phyloP scores from a whole-genome alignment of 2,113 vertebrate genomes.

The Odocoileus hemionus region DNA sequence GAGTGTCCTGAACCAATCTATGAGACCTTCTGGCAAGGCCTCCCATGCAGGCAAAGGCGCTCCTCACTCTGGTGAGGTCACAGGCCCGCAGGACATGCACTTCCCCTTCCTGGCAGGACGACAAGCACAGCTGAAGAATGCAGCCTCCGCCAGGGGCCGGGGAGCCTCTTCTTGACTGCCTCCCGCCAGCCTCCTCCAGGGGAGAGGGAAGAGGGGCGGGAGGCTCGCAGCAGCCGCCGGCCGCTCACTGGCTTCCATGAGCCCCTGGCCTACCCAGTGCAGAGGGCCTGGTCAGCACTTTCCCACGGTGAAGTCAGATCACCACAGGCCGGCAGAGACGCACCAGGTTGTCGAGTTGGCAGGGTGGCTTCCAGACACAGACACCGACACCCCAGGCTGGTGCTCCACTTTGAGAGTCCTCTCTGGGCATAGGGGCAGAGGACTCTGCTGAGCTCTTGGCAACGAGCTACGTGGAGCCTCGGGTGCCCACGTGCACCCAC shows the following conservation, averaged over 20 bases:
- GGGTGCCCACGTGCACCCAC: accelerated
- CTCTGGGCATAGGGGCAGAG: background rate
- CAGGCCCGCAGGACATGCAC: background rate
- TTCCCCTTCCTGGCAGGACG: background rate
- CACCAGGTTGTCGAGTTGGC: background rate
- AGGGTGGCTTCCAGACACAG: background rate
- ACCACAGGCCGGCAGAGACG: background rate
- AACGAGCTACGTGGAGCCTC: background rate
- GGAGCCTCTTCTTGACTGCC: background rate
- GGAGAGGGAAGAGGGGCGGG: no score
- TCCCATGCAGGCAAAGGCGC: accelerated
- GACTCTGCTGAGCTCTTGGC: background rate
- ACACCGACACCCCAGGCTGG: accelerated
- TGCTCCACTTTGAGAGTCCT: background rate
- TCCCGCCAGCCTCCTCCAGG: background rate
- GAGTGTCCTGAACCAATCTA: background rate
- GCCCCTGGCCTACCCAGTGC: background rate
- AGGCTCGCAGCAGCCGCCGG: accelerated
- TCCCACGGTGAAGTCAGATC: background rate
- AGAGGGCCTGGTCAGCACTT: background rate
- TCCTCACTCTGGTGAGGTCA: background rate
- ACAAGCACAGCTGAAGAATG: background rate
- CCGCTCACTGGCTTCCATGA: background rate
- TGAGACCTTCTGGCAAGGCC: background rate
- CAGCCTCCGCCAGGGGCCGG: background rate